These are phyloP conservation scores for Aeoliscus strigatus DNA, from an alignment of 2,797 vertebrate genomes.

Conservation along the genomic window DNA sequence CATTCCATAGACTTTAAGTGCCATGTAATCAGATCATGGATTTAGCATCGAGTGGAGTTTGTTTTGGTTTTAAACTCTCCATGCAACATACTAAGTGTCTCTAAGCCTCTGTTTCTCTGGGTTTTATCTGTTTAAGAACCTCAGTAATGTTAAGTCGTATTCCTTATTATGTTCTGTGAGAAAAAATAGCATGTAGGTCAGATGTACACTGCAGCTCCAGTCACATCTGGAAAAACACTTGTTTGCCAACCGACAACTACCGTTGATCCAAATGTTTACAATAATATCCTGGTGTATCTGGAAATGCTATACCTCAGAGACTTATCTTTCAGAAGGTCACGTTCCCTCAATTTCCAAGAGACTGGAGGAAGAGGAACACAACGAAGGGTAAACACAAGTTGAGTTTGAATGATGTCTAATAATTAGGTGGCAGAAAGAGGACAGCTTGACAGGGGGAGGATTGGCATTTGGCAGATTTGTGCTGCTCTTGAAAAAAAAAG, in stretches of 20 bases:
- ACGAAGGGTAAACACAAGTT: constrained; percentile 9
- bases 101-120: constrained; percentile 15
- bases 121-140: constrained; percentile 36
- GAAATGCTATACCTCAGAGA: constrained; percentile 11
- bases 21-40: constrained; percentile 14
- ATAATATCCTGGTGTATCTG: constrained; percentile 9
- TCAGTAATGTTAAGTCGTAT: constrained; percentile 44
- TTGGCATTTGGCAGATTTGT: constrained; percentile 23
- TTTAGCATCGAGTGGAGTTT: constrained; percentile 32
- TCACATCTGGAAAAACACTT: constrained; percentile 16
- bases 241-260: too few relatives aligned
- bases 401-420: constrained; percentile 21
- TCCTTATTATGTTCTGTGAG: constrained; percentile 3
- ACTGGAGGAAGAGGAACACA: constrained; percentile 20
- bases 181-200: constrained; percentile 17
- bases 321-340: constrained; percentile 14
- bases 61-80: constrained; percentile 37
- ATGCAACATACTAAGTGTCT: constrained; percentile 19
- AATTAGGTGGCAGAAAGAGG: constrained; percentile 27
- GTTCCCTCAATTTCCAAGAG: constrained; percentile 8
- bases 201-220: constrained; percentile 7
- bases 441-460: constrained; percentile 22
- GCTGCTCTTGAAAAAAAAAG: constrained; percentile 4
- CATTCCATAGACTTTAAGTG: constrained; percentile 12
- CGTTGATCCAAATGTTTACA: constrained; percentile 10